Base-by-base conservation (phyloP, 1,140 invertebrate species). In the Rhyacophila brunnea region DNA sequence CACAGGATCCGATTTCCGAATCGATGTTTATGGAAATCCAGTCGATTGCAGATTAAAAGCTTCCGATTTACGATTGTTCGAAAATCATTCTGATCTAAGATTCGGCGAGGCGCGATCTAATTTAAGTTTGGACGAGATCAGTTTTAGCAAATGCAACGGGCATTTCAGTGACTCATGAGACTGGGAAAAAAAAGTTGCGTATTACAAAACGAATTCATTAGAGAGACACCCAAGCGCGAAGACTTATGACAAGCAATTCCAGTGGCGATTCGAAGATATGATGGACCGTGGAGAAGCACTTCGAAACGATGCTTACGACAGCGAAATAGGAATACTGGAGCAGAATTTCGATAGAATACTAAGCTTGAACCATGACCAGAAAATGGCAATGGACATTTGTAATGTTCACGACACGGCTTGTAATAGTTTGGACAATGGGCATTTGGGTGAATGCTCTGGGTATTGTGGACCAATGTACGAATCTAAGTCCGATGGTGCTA, bases 81-180 rank as follows among this genome's bases (percentile, higher is more conserved):
- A 73, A 62, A 74, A 74, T 9, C 71, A 68, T 49, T 65, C 68
- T 14, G 69, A 69, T 19, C 45, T 77, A 34, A 74, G 76, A 50
- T 74, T 71, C 54, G 72, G 71, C 6, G 71, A 76, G 6, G 76
- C 76, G 18, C 68, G 77, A 45, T 79, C 76, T 3, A 79, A 78
- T 61, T 65, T 79, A 23, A 79, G 77, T 47, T 68, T 79, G 45
- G 75, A 79, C 68, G 77, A 79, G 56, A 70, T 74, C 10, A 78
- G 74, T 36, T 77, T 78, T 60, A 77, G 68, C 63, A 78, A 77
- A 64, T 79, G 75, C 67, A 79, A 78, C 52, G 73, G 74, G 7
- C 62, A 77, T 56, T 75, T 76, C 58, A 74, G 74, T 50, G 76
- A 78, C 58, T 79, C 78, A 75, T 79, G 77, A 79, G 77, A 79